Evolutionary conservation across 2,113 vertebrate species (phyloP).

Genomic region (Plectropomus leopardus): DNA sequence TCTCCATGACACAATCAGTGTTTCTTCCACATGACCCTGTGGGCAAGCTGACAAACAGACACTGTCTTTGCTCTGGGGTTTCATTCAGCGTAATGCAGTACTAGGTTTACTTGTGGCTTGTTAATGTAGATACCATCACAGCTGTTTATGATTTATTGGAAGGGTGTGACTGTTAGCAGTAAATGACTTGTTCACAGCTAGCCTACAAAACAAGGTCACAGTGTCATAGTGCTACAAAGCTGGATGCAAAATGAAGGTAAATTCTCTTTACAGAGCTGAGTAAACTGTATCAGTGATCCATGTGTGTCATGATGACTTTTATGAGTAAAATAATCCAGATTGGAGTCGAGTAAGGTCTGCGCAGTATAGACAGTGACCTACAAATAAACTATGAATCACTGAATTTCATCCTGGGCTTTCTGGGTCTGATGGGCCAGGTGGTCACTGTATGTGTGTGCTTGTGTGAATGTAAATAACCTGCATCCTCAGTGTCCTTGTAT

Average conservation of each 20-base stretch:
- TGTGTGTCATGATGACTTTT: slow-evolving; percentile 51
- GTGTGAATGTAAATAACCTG: background rate
- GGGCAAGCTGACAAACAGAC: slow-evolving; percentile 14
- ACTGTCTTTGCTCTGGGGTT: background rate
- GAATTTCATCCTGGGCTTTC: slow-evolving; percentile 39
- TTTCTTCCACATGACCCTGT: slow-evolving; percentile 12
- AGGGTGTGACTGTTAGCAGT: background rate
- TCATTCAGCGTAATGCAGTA: background rate
- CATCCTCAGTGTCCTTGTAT: background rate
- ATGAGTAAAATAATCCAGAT: slow-evolving; percentile 53
- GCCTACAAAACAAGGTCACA: background rate
- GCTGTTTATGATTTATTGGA: background rate
- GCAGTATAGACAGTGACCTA: slow-evolving; percentile 48
- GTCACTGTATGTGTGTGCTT: background rate
- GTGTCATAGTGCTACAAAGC: too few species aligned
- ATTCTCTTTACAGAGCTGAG: slow-evolving; percentile 21
- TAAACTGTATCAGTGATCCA: slow-evolving; percentile 22
- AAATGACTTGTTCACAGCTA: background rate
- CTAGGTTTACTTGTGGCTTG: background rate
- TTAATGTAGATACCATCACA: background rate
- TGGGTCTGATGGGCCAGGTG: slow-evolving; percentile 36
- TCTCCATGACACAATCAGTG: slow-evolving; percentile 13
- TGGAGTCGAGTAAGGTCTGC: slow-evolving; percentile 12
- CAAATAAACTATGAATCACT: slow-evolving; percentile 60
- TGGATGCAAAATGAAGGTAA: background rate